Evolutionary conservation across 2,113 vertebrate genomes (phyloP), one percentile per base, ranked within the genome.

Genomic region (Cryptomyrus ogoouensis): DNA sequence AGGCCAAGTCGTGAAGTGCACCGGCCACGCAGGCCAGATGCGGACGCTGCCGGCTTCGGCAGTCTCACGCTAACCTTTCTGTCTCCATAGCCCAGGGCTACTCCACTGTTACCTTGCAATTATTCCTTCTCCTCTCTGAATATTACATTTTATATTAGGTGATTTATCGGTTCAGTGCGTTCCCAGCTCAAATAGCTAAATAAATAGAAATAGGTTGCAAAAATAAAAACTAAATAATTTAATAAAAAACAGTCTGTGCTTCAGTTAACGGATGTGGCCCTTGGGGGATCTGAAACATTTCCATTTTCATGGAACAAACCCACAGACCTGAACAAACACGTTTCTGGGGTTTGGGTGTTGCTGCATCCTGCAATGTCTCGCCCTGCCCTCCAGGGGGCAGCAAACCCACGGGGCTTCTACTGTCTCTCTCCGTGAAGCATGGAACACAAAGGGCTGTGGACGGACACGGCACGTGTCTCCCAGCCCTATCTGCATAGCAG

Each of bases 41-140:
- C 91, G 35, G 39, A 62, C 88, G 39, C 87, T 70, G 39, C 88
- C 62, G 53, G 87, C 91, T 77, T 42, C 56, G 89, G 86, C 56
- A 85, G 49, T 8, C 80, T 50, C 27, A 49, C 17, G 24, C 74
- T 80, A 88, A 85, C 62, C 62, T 70, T 70, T 70, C 62, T 31
- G 62, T 70, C 62, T 70, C 83, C 87, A 77, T 80, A 86, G 87
- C 91, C 89, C 50, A 27, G 24, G 89, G 91, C 56, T 74, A 74
- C 62, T 50, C 21, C 39, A 88, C 83, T 88, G 31, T 83, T 87
- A 58, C 86, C 70, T 91, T 50, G 85, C 83, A 87, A 90, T 90
- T 90, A 52, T 56, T 58, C 56, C 47, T 35, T 89, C 66, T 89
- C 39, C n/a, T 50, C 44, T 89, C 87, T 44, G 52, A n/a, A 47